A percentile compares a stretch with the other conserved stretches of the same genome.
Evolutionary conservation across 2,113 vertebrate species (phyloP).

Genomic region (Megaceryle torquata): DNA sequence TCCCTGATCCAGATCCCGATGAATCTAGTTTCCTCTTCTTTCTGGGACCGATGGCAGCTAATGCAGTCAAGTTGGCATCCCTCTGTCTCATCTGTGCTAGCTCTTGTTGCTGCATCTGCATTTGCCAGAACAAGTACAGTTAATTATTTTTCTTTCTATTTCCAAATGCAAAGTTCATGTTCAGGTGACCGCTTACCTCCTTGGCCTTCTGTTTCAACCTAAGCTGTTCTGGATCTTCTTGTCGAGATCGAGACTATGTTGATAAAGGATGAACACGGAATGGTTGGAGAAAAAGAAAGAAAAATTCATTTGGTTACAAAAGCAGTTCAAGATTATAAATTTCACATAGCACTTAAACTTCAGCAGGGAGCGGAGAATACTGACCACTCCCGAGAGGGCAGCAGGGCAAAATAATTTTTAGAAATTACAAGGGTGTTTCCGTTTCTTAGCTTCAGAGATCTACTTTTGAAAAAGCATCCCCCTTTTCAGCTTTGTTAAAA

Average conservation of each 20-base stretch:
- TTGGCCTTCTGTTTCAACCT: conserved; percentile 92
- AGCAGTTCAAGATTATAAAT: neutral
- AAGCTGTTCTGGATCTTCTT: conserved; percentile 92
- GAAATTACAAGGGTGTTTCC: neutral
- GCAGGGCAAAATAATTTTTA: neutral
- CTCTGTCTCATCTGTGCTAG: conserved; percentile 91
- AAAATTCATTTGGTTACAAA: neutral
- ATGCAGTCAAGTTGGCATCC: conserved; percentile 90
- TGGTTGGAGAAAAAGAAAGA: neutral
- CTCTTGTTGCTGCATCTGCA: conserved; percentile 92
- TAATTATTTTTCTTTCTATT: neutral
- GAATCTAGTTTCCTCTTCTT: conserved; percentile 90
- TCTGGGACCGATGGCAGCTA: conserved; percentile 89
- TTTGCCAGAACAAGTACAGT: neutral
- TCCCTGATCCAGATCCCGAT: conserved; percentile 76
- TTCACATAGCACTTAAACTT: neutral
- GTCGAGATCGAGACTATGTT: conserved; percentile 86
- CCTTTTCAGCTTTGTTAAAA: neutral
- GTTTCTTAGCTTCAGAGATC: neutral
- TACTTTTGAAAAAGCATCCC: neutral
- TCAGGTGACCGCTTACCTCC: conserved; percentile 76
- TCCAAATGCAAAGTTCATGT: neutral
- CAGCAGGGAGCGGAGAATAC: neutral
- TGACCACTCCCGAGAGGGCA: neutral
- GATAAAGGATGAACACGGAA: neutral